Evolutionary conservation across 1,140 invertebrate genomes (phyloP).

Genomic region (Platyscapa corneri): DNA sequence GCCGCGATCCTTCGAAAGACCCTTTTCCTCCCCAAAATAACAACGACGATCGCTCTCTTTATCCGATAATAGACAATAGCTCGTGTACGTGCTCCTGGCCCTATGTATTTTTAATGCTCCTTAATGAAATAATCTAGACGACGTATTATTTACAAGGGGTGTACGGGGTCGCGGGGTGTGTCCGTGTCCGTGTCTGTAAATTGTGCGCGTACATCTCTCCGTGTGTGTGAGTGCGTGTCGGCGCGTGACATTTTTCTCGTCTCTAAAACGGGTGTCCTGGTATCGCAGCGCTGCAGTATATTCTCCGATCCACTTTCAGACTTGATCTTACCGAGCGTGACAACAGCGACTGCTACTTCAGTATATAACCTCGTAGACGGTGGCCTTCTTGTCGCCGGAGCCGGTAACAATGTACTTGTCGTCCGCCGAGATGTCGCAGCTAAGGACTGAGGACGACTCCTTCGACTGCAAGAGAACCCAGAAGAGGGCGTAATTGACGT

Average conservation of each 20-base stretch:
- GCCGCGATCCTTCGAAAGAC: not conserved
- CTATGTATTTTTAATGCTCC: not conserved
- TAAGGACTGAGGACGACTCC: slow-evolving; percentile 98
- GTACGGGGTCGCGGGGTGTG: not conserved
- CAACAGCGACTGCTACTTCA: slow-evolving; percentile 67
- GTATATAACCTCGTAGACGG: slow-evolving; percentile 99
- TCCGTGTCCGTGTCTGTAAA: no score
- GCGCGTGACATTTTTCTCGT: not conserved
- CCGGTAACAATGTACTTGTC: slow-evolving; percentile 99
- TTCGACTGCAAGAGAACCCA: slow-evolving; percentile 88
- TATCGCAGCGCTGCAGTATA: not conserved
- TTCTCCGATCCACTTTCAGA: not conserved
- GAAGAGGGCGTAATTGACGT: slow-evolving; percentile 47
- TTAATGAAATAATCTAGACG: slow-evolving; percentile 46
- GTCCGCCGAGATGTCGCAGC: slow-evolving; percentile 99
- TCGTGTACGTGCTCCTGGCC: not conserved
- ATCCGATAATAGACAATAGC: slow-evolving; percentile 1
- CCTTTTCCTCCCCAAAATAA: slow-evolving; percentile 1
- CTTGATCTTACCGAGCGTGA: slow-evolving; percentile 9
- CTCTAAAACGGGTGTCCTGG: not conserved
- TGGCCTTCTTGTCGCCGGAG: slow-evolving; percentile 99
- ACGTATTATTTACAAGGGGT: slow-evolving; percentile 42
- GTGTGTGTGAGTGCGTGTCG: not conserved
- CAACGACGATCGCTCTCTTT: slow-evolving; percentile 29
- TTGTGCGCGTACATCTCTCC: not conserved